These are phyloP conservation scores for Bursaphelenchus okinawaensis DNA, from an alignment of 2,888 invertebrate species.

Conservation along the genomic window DNA sequence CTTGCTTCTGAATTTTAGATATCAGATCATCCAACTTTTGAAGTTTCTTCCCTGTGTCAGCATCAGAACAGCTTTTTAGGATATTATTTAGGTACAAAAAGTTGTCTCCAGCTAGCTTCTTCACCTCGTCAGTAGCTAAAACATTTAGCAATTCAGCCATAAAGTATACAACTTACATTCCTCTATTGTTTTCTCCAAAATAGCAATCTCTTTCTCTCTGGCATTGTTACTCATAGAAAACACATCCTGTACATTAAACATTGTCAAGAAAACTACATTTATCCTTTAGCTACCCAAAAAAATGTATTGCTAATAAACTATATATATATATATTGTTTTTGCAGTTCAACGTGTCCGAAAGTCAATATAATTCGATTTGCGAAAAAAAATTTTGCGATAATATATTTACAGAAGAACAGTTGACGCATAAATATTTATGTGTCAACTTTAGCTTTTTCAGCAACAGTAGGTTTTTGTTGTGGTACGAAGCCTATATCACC, in stretches of 20 bases:
- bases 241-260: no score
- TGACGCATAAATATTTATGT: no score
- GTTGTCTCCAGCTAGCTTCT: background rate
- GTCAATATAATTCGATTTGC: background rate
- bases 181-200: background rate
- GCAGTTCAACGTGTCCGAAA: background rate
- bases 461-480: no score
- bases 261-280: no score
- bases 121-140: background rate
- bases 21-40: slow-evolving; percentile 7
- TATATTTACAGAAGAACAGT: background rate
- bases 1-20: background rate
- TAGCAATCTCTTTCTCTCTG: background rate
- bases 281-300: no score
- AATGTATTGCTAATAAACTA: background rate
- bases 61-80: slow-evolving; percentile 4
- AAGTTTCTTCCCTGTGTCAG: background rate
- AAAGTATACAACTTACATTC: background rate
- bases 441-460: no score
- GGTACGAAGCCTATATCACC: no score
- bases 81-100: slow-evolving; percentile 10
- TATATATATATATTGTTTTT: background rate
- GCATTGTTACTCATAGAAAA: background rate
- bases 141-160: background rate
- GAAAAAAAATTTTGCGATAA: background rate